These are phyloP conservation scores for Ceuthmochares aereus DNA, from an alignment of 2,113 vertebrate species.

Conservation along the genomic window DNA sequence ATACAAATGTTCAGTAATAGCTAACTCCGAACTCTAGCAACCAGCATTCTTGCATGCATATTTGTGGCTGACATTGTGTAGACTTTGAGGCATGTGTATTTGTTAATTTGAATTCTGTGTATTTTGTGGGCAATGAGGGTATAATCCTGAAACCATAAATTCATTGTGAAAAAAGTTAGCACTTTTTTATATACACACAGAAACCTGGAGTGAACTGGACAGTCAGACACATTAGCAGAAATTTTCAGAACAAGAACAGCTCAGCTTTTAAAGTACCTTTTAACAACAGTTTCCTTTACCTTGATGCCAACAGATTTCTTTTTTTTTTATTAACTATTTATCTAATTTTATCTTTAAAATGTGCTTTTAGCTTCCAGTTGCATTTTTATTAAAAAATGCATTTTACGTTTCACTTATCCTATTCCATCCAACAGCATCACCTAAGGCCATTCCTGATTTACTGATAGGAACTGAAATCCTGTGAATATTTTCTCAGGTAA, in stretches of 20 bases:
- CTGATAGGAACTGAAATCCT: neutral
- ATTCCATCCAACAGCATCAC: neutral
- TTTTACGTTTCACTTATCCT: neutral
- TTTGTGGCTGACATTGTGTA: constrained; percentile 61
- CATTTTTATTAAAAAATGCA: neutral
- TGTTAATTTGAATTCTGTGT: constrained; percentile 60
- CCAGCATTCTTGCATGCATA: constrained; percentile 38
- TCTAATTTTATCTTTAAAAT: neutral
- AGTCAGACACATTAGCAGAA: neutral
- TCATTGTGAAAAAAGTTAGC: constrained; percentile 29
- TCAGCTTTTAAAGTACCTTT: neutral
- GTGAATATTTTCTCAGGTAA: neutral
- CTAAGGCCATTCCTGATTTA: neutral
- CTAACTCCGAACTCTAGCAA: neutral
- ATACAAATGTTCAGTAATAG: constrained; percentile 51
- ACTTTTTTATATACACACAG: neutral
- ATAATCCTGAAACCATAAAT: constrained; percentile 14
- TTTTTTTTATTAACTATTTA: neutral
- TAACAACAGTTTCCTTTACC: neutral
- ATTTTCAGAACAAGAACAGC: neutral
- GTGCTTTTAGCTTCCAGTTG: neutral
- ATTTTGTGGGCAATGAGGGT: constrained; percentile 56
- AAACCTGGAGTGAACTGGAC: neutral
- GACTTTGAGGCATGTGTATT: constrained; percentile 44
- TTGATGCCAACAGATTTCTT: neutral